Conservation (phyloP, 2,113 vertebrate genomes). For the Mungos mungo region DNA sequence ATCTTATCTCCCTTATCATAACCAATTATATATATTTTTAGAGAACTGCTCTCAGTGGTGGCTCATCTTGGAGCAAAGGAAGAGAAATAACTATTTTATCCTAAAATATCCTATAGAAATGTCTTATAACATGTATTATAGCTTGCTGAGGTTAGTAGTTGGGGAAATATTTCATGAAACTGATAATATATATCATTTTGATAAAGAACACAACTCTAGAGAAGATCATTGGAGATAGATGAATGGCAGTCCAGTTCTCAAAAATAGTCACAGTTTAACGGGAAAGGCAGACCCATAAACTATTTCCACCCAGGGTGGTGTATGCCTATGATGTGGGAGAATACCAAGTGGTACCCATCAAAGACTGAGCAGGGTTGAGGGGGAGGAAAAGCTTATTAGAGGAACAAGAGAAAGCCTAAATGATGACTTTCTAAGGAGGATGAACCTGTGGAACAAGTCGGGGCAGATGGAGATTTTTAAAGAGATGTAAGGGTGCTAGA, state of each 20-base stretch:
- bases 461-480: background rate
- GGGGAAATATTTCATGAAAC: background rate
- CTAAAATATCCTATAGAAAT: background rate
- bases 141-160: background rate
- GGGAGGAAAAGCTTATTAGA: background rate
- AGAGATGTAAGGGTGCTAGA: background rate
- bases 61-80: background rate
- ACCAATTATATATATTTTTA: background rate
- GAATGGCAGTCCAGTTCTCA: background rate
- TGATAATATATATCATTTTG: background rate
- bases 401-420: background rate
- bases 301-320: background rate
- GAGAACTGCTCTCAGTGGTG: background rate
- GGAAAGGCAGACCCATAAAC: background rate
- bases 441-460: background rate
- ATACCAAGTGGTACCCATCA: background rate
- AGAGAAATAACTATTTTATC: background rate
- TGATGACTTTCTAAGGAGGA: background rate
- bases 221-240: background rate
- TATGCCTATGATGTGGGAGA: background rate
- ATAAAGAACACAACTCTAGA: background rate
- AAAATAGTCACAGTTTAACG: background rate
- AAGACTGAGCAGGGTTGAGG: background rate
- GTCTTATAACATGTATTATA: background rate
- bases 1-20: background rate